Evolutionary conservation across 2,797 vertebrate genomes (phyloP).

Genomic region (Poecilia wingei): DNA sequence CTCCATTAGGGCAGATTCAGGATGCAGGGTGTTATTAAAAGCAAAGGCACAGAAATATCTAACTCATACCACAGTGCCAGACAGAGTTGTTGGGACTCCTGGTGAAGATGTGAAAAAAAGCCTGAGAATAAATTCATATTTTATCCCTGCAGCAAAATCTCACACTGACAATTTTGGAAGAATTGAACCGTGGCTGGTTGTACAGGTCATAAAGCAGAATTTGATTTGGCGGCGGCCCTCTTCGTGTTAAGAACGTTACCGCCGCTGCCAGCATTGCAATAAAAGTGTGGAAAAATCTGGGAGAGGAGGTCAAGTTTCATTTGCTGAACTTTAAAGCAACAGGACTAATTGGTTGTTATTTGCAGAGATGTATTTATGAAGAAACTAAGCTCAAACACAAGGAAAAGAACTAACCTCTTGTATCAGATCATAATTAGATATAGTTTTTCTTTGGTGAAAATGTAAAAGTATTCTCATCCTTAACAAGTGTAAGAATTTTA

Average conservation of each 20-base stretch:
- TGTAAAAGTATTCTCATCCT: not conserved
- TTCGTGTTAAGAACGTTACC: not conserved
- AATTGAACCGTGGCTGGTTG: not conserved
- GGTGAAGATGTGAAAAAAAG: not conserved
- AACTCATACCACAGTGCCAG: constrained; percentile 24
- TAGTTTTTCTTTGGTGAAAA: not conserved
- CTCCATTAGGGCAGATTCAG: constrained; percentile 33
- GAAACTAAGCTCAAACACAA: not conserved
- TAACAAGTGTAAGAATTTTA: not conserved
- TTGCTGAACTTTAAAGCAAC: not conserved
- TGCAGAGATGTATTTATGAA: not conserved
- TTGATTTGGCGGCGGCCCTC: not conserved
- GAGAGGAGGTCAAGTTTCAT: not conserved
- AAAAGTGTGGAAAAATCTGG: not conserved
- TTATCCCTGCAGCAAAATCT: not conserved
- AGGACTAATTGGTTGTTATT: not conserved
- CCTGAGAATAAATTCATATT: not conserved
- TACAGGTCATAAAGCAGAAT: not conserved
- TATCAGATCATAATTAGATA: not conserved
- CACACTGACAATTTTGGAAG: not conserved
- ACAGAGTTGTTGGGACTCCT: not conserved
- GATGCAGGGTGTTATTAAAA: constrained; percentile 47
- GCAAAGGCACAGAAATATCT: constrained; percentile 71
- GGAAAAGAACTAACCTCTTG: not conserved
- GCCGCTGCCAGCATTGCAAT: not conserved